These are phyloP conservation scores for Shinisaurus crocodilurus DNA, from an alignment of 2,113 vertebrate species.

Conservation along the genomic window DNA sequence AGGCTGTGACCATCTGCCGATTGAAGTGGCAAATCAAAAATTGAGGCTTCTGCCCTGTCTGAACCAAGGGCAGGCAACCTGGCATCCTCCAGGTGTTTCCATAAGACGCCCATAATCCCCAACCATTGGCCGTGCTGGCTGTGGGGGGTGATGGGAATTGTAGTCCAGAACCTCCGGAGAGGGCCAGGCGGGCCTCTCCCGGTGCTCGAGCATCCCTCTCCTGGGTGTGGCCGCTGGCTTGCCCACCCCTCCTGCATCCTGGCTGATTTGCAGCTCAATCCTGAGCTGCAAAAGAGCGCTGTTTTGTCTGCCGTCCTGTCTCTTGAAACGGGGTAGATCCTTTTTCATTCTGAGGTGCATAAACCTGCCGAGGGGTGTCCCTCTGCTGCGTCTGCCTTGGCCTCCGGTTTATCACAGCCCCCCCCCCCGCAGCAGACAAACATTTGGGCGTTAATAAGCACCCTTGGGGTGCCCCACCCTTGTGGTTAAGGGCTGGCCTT, in stretches of 20 bases:
- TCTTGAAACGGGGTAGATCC: background rate
- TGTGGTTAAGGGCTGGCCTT: background rate
- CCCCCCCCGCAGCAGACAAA: background rate
- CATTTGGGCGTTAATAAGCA: background rate
- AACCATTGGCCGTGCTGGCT: too few relatives aligned
- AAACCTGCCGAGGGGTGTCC: background rate
- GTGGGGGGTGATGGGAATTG: too few relatives aligned
- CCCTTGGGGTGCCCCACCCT: background rate
- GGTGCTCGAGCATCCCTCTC: background rate
- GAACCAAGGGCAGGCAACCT: too few relatives aligned
- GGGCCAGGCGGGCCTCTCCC: too few relatives aligned
- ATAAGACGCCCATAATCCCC: too few relatives aligned
- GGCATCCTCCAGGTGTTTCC: too few relatives aligned
- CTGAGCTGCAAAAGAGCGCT: background rate
- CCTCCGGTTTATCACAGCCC: background rate
- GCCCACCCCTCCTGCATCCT: too few relatives aligned
- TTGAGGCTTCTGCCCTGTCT: too few relatives aligned
- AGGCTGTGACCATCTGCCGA: background rate
- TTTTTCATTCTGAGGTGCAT: background rate
- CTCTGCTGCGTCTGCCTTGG: rapidly evolving
- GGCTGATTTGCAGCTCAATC: background rate
- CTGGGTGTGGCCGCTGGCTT: background rate
- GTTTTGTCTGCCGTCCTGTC: background rate
- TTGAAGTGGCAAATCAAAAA: background rate
- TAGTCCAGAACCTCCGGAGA: too few relatives aligned